Base-by-base conservation (phyloP, 2,888 invertebrate species). In the Agriopis leucophaearia region DNA sequence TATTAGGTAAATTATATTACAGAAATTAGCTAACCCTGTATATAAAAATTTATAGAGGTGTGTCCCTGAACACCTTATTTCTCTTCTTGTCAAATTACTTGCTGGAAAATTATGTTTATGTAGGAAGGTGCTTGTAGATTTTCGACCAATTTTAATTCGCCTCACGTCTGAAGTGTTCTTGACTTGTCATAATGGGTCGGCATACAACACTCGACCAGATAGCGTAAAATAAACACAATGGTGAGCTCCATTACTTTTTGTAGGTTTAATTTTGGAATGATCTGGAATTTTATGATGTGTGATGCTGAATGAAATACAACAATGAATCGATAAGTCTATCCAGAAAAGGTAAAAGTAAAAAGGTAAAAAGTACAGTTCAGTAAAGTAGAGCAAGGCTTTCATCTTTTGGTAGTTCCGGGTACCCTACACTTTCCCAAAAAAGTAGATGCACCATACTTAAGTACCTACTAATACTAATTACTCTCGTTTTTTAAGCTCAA, bases 131-230 rank as follows among this genome's bases (percentile, higher is more conserved):
- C 12, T n/a, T 16, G 5, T 8, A 16, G 12, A 38, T 40, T 52
- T 18, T 50, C 44, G 16, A 51, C 56, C 38, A 58, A 71, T 68
- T 65, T 64, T 55, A 63, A 72, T 72, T 70, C 72, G 55, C 12
- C 44, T 61, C 68, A 72, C 57, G 70, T 64, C 35, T 61, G 45
- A 48, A 58, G 64, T 56, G 61, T 55, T 70, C 58, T 71, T 66
- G 70, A 59, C 64, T 64, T 59, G 66, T 70, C 66, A 50, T 72
- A 72, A 65, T 70, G 70, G 66, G 64, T 70, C n/a, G 15, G 48
- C 70, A 69, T 56, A 69, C 61, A 65, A 61, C 69, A 54, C 62
- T 69, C 51, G 57, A 55, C 44, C 42, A 55, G 69, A 66, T 66
- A 72, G 63, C 66, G 66, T 42, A 69, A 58, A 68, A 60, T 69